Percentiles rank a stretch among this genome's conserved stretches.
Conservation (phyloP, 2,113 vertebrate species). For the Odobenus rosmarus region DNA sequence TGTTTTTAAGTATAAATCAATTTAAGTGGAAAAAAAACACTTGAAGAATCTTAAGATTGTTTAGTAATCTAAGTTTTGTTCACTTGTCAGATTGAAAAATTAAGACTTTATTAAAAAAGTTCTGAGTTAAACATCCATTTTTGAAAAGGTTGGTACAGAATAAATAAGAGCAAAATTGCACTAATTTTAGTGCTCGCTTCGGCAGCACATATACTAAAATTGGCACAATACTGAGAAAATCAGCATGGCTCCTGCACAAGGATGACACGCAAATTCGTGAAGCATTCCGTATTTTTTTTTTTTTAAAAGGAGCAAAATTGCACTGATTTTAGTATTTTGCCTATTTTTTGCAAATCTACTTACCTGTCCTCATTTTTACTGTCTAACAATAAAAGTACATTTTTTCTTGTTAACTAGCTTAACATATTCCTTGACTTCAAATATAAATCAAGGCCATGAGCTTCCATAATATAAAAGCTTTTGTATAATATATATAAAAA, state of each 20-base stretch:
- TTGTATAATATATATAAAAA: not conserved
- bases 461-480: not conserved
- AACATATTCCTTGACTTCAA: constrained; percentile 61
- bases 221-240: not conserved
- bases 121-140: constrained; percentile 17
- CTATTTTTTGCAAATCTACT: constrained; percentile 54
- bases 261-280: not conserved
- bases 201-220: not conserved
- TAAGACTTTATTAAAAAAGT: not conserved
- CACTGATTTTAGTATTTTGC: not conserved
- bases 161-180: not conserved
- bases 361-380: constrained; percentile 15
- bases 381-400: constrained; percentile 37
- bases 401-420: constrained; percentile 55
- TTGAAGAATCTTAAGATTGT: constrained; percentile 25
- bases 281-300: not conserved
- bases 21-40: not conserved
- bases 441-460: constrained; percentile 29
- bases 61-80: constrained; percentile 48
- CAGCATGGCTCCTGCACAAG: not conserved
- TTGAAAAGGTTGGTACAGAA: constrained; percentile 39
- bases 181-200: not conserved
- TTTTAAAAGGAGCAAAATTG: not conserved
- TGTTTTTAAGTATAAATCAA: not conserved
- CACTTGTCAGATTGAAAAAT: constrained; percentile 44